phyloP scores from a whole-genome alignment of 2,888 invertebrate species.

The Clanis bilineata region DNA sequence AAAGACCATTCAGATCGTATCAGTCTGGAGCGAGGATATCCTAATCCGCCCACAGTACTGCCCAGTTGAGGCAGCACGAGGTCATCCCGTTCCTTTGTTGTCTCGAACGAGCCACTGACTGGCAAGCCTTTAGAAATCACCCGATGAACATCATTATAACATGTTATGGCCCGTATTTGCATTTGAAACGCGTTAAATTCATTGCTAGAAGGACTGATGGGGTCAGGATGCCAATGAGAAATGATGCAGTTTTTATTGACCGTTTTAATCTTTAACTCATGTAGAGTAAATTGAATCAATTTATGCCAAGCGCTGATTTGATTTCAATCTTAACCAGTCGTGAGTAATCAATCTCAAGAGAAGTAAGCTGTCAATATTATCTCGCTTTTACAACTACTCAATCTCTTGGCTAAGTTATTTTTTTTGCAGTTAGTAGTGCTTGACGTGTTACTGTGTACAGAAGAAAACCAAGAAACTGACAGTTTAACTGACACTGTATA shows the following conservation, averaged over 20 bases:
- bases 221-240: not conserved
- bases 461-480: not conserved
- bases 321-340: not conserved
- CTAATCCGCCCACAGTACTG: constrained; percentile 28
- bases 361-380: not conserved
- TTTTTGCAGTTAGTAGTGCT: no score
- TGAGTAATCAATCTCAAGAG: not conserved
- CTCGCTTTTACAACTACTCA: not conserved
- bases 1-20: constrained; percentile 19
- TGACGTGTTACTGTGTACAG: not conserved
- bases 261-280: not conserved
- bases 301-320: not conserved
- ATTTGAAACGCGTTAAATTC: not conserved
- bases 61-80: constrained; percentile 2
- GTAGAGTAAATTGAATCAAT: not conserved
- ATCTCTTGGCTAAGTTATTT: no score
- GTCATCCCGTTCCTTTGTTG: constrained; percentile 41
- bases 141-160: not conserved
- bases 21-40: constrained; percentile 19
- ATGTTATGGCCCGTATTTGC: not conserved
- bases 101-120: constrained; percentile 30
- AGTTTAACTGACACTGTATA: not conserved
- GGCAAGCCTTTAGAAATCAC: not conserved
- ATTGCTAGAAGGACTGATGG: not conserved
- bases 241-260: constrained; percentile 3